These are phyloP conservation scores for Bombyx mori DNA, from an alignment of 1,140 invertebrate species.

Conservation along the genomic window ASM3026992v2 NC_085114.1:9684501-9685000, in stretches of 20 bases:
- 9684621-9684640: conserved; percentile 51
- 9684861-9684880: too few relatives aligned
- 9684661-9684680: too few relatives aligned
- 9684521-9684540: conserved; percentile 36
- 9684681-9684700: not conserved
- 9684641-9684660: conserved; percentile 46
- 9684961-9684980: too few relatives aligned
- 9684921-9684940: not conserved
- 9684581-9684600: conserved; percentile 38
- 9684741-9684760: too few relatives aligned
- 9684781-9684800: too few relatives aligned
- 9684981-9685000: too few relatives aligned
- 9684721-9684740: too few relatives aligned
- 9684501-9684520: conserved; percentile 13
- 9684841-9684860: too few relatives aligned
- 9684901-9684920: not conserved
- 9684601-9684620: conserved; percentile 39
- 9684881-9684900: too few relatives aligned
- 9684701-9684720: not conserved
- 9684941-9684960: not conserved
- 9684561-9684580: conserved; percentile 37
- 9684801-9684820: too few relatives aligned
- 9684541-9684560: conserved; percentile 33
- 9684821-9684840: too few relatives aligned
- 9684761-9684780: too few relatives aligned